These are phyloP conservation scores for Lypha dubia DNA, from an alignment of 2,888 invertebrate genomes.

Conservation along the genomic window DNA sequence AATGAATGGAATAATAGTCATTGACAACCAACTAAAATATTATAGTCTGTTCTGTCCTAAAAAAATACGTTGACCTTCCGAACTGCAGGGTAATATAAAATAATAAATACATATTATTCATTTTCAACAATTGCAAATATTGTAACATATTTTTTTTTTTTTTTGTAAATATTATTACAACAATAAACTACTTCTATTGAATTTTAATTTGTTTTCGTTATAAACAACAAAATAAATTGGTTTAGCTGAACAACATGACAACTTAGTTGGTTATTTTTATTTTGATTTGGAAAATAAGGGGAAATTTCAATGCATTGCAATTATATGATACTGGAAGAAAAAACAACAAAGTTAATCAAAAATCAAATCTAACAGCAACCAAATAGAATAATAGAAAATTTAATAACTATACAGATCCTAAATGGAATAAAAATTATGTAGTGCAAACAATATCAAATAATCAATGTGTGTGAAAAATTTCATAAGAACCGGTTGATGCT, in stretches of 20 bases:
- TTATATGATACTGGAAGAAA: neutral
- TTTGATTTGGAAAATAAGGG: neutral
- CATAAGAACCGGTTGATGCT: too few relatives aligned
- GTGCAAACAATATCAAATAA: too few relatives aligned
- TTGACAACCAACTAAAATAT: too few relatives aligned
- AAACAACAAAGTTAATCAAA: neutral
- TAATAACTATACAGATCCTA: too few relatives aligned
- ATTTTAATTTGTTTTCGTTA: neutral
- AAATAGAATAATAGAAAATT: neutral
- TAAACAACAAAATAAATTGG: conserved; percentile 9
- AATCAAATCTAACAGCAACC: neutral
- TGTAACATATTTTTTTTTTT: neutral
- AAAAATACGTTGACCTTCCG: neutral
- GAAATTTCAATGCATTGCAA: neutral
- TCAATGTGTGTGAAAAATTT: too few relatives aligned
- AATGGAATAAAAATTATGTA: neutral
- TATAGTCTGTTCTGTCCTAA: neutral
- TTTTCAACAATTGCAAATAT: neutral
- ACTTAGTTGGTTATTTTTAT: neutral
- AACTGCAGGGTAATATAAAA: too few relatives aligned
- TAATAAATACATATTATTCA: neutral
- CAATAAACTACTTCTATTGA: neutral
- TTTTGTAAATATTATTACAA: neutral
- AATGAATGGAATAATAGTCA: too few relatives aligned
- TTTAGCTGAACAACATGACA: conserved; percentile 8